A percentile compares a stretch with the other conserved stretches of the same genome.
phyloP scores from a whole-genome alignment of 2,888 invertebrate species.

The Nezara viridula region DNA sequence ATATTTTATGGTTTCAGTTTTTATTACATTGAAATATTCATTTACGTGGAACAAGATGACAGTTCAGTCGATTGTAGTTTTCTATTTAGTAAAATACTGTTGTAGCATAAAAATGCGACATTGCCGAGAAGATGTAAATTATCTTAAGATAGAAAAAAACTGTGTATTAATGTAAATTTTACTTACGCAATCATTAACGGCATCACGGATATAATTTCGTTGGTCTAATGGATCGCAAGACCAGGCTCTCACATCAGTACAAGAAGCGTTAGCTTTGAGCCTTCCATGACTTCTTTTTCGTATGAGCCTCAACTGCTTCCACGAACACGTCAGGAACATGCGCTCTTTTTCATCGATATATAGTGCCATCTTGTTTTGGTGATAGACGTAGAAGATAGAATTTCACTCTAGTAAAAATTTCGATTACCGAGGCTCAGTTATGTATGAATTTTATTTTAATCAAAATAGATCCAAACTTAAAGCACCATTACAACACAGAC shows the following conservation, averaged over 20 bases:
- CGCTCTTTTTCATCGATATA: constrained; percentile 58
- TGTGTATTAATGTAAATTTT: not conserved
- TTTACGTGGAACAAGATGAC: too few relatives aligned
- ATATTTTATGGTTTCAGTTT: too few relatives aligned
- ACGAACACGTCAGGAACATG: constrained; percentile 51
- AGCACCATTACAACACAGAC: not conserved
- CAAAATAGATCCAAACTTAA: not conserved
- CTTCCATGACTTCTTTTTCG: constrained; percentile 62
- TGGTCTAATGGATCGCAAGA: constrained; percentile 52
- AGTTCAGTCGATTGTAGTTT: too few relatives aligned
- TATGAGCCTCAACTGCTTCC: constrained; percentile 46
- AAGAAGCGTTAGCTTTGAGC: constrained; percentile 62
- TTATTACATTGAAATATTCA: too few relatives aligned
- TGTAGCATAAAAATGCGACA: too few relatives aligned
- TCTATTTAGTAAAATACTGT: too few relatives aligned
- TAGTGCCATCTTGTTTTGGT: constrained; percentile 56
- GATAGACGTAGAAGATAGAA: not conserved
- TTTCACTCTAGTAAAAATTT: not conserved
- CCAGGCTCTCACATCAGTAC: constrained; percentile 63
- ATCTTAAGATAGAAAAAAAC: too few relatives aligned
- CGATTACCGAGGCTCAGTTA: not conserved
- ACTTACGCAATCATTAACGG: constrained; percentile 61
- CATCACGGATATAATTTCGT: constrained; percentile 60
- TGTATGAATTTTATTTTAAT: not conserved
- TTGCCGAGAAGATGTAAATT: too few relatives aligned